Base-by-base conservation (phyloP, 2,797 vertebrate genomes). In the Hephaestus fuliginosus region DNA sequence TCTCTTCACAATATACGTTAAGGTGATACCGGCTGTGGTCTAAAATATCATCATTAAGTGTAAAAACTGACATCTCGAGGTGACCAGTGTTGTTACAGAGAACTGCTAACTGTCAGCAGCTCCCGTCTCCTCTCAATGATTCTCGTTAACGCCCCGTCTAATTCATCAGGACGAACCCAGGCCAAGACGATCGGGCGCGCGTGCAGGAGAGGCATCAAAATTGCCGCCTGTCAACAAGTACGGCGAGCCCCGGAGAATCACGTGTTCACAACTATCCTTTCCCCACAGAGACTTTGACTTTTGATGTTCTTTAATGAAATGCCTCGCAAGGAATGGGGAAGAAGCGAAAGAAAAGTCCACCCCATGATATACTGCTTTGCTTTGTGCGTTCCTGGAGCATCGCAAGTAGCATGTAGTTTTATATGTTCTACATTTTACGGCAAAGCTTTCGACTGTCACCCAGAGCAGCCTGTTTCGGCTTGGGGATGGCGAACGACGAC, bases 131-230 rank as follows among this genome's bases (percentile, higher is more conserved):
- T 36, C 58, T 6, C 3, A 41, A 43, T 77, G 85, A 57, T 76
- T 85, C 67, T 77, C 64, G 79, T 92, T 91, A 86, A 79, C 76
- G 18, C 78, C 87, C 13, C 36, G 49, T 91, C 85, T 70, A 65
- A 84, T 74, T 88, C 79, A 44, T 52, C 17, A 20, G 65, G 57
- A 73, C 22, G 15, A 80, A 74, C 2, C 30, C 46, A 11, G 69
- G 66, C 46, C 55, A 30, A 18, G 60, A 51, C 36, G 0, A 20
- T 72, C 71, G 3, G 18, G 58, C 22, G 36, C 55, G 56, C 3
- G 5, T 36, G 68, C 20, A 46, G n/a, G 15, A 2, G 52, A 57
- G 25, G 56, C 58, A 46, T 64, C n/a, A 68, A 67, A 74, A 56
- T 25, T 10, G 12, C 43, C 15, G 51, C 78, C 76, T 85, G 87